Conservation (phyloP, 2,113 vertebrate species). For the Casuarius casuarius region DNA sequence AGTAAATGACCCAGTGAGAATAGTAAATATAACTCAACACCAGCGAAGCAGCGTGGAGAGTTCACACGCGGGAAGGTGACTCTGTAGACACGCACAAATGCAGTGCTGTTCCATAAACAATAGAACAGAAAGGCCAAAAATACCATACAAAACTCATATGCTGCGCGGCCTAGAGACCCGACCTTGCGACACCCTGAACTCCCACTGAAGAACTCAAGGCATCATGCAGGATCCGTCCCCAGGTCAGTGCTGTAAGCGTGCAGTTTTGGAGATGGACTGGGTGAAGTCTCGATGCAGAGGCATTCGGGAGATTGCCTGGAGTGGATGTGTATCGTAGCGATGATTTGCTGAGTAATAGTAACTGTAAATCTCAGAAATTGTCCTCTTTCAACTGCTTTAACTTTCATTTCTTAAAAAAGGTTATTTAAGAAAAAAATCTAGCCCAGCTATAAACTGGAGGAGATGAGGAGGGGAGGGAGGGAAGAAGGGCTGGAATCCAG, state of each 20-base stretch:
- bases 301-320: not conserved
- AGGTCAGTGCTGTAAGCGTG: not conserved
- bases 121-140: conserved; percentile 9
- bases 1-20: conserved; percentile 62
- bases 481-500: conserved; percentile 13
- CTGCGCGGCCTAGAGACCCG: not conserved
- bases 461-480: not conserved
- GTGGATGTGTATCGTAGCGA: not conserved
- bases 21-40: conserved; percentile 35
- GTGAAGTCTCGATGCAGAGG: not conserved
- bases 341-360: not conserved
- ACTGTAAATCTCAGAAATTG: not conserved
- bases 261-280: not conserved
- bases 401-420: not conserved
- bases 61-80: conserved; percentile 24
- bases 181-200: not conserved
- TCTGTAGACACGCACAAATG: not conserved
- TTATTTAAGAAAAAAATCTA: not conserved
- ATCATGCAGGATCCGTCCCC: not conserved
- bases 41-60: conserved; percentile 15
- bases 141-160: not conserved
- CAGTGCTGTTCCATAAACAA: not conserved
- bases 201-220: not conserved
- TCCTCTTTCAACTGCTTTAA: not conserved
- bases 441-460: not conserved